These are phyloP conservation scores for Andricus quercusramuli DNA, from an alignment of 2,888 invertebrate genomes.

Conservation along the genomic window DNA sequence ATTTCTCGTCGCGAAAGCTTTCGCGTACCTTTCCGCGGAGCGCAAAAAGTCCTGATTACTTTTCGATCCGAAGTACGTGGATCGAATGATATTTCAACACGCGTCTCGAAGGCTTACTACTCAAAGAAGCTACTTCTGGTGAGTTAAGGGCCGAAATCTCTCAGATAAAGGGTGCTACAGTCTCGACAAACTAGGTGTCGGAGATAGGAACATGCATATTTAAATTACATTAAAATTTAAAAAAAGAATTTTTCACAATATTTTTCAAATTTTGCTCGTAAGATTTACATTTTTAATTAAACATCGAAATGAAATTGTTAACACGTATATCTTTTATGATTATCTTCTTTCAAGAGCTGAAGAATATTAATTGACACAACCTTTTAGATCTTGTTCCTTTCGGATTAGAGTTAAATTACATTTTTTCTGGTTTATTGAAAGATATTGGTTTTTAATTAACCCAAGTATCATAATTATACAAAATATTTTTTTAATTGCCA, in stretches of 20 bases:
- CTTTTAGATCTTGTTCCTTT: no score
- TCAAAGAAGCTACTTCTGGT: neutral
- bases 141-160: neutral
- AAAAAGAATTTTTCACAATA: neutral
- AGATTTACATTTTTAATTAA: no score
- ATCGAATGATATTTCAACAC: constrained; percentile 66
- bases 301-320: no score
- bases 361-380: no score
- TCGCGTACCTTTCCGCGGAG: constrained; percentile 58
- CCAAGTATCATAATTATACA: no score
- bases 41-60: constrained; percentile 67
- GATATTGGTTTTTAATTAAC: no score
- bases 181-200: neutral
- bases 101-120: constrained; percentile 50
- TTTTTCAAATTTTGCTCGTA: neutral
- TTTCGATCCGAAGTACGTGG: constrained; percentile 71
- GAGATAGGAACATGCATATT: neutral
- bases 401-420: no score
- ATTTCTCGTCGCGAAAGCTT: constrained; percentile 64
- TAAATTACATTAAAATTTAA: neutral
- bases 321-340: no score
- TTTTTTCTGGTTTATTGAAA: no score
- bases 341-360: no score
- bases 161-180: neutral
- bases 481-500: no score